phyloP scores from a whole-genome alignment of 2,113 vertebrate genomes.

The Polypterus bichir region DNA sequence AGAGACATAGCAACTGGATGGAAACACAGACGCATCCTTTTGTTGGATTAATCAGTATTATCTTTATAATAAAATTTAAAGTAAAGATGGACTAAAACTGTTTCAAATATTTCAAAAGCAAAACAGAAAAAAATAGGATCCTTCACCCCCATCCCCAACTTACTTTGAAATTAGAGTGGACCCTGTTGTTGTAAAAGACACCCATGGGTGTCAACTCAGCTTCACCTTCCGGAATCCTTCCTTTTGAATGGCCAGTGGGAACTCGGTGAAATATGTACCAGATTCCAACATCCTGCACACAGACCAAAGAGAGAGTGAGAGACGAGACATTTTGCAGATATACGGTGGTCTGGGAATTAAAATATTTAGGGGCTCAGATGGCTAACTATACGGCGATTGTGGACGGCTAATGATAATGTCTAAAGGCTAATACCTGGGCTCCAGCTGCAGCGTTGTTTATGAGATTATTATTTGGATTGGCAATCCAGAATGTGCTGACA shows the following conservation, averaged over 20 bases:
- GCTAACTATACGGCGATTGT: too few species aligned
- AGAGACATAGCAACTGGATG: too few species aligned
- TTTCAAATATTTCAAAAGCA: not conserved
- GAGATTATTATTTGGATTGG: conserved; percentile 45
- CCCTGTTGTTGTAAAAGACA: conserved; percentile 36
- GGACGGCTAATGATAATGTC: not conserved
- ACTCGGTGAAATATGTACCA: conserved; percentile 35
- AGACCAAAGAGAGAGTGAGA: not conserved
- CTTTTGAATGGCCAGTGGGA: conserved; percentile 25
- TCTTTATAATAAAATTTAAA: too few species aligned
- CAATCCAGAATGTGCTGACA: conserved; percentile 44
- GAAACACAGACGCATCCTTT: too few species aligned
- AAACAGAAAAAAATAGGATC: too few species aligned
- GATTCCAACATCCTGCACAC: conserved; percentile 29
- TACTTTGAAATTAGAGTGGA: conserved; percentile 38
- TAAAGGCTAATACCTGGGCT: conserved; percentile 33
- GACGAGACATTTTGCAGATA: too few species aligned
- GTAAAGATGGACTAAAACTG: too few species aligned
- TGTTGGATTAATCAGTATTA: too few species aligned
- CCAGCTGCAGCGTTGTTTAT: conserved; percentile 36
- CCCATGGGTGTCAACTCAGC: conserved; percentile 28
- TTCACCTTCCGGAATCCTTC: conserved; percentile 28
- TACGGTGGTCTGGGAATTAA: too few species aligned
- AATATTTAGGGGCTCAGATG: too few species aligned
- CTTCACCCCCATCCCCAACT: not conserved